These are phyloP conservation scores for Pteropus rufus DNA, from an alignment of 2,797 vertebrate species.

Conservation along the genomic window DNA sequence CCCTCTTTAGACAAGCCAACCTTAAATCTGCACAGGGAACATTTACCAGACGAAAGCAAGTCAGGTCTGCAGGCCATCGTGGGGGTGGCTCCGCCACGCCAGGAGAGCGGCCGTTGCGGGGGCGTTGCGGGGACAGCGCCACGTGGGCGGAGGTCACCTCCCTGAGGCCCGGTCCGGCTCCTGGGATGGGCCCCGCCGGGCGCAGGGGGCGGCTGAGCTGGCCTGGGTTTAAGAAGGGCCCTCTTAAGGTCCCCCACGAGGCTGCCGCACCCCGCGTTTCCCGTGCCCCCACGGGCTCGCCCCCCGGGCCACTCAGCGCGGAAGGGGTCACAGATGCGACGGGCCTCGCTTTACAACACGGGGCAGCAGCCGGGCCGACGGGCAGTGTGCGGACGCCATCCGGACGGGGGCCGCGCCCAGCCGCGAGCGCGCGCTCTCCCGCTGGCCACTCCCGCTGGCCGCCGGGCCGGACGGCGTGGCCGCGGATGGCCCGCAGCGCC, in stretches of 20 bases:
- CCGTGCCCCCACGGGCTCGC: too few species aligned
- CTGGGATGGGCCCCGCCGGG: too few species aligned
- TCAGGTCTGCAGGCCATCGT: neutral
- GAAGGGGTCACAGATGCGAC: neutral
- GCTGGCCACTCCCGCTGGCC: too few species aligned
- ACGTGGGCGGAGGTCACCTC: neutral
- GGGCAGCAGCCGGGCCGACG: neutral
- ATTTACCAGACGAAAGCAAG: neutral
- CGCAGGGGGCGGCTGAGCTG: neutral
- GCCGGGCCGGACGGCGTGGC: too few species aligned
- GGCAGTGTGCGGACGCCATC: neutral
- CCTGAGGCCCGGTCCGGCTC: too few species aligned
- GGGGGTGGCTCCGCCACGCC: too few species aligned
- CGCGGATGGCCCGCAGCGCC: too few species aligned
- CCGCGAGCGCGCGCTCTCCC: too few species aligned
- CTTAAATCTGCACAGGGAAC: neutral
- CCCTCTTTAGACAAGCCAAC: neutral
- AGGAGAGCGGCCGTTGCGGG: fast-evolving
- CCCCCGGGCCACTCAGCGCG: too few species aligned
- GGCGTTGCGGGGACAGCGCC: neutral
- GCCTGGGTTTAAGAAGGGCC: neutral
- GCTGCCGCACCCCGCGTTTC: too few species aligned
- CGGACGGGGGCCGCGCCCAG: too few species aligned
- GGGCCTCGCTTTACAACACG: neutral
- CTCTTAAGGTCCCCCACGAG: neutral